Percentiles rank a stretch among this genome's conserved stretches.
These are phyloP conservation scores for Drosophila rellima DNA, from an alignment of 2,888 invertebrate genomes.

Conservation along the genomic window DNA sequence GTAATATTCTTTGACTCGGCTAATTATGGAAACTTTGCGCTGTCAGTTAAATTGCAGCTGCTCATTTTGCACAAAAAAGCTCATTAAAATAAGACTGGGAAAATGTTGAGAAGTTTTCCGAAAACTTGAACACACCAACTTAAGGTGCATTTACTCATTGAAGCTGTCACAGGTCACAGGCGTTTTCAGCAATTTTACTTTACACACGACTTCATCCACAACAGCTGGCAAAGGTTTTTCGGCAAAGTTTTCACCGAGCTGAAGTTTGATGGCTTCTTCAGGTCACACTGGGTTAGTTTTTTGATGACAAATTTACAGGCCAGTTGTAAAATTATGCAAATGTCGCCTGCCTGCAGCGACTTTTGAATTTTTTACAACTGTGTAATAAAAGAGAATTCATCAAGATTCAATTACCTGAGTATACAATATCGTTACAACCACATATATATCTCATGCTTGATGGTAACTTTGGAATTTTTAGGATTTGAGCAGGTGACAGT, in stretches of 20 bases:
- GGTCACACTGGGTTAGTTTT: conserved; percentile 42
- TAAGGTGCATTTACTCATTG: conserved; percentile 38
- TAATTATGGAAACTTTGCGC: conserved; percentile 58
- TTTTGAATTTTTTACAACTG: conserved; percentile 66
- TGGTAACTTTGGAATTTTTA: conserved; percentile 15
- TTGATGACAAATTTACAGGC: conserved; percentile 56
- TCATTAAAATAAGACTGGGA: conserved; percentile 67
- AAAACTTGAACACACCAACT: conserved; percentile 69
- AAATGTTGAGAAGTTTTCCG: conserved; percentile 39
- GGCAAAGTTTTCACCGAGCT: conserved; percentile 43
- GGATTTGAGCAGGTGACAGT: conserved; percentile 44
- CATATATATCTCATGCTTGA: conserved; percentile 5
- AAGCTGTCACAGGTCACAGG: conserved; percentile 15
- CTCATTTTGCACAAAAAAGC: conserved; percentile 60
- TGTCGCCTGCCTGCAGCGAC: conserved; percentile 30
- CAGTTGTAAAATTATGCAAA: conserved; percentile 69
- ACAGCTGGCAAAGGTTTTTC: conserved; percentile 54
- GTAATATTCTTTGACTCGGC: conserved; percentile 11
- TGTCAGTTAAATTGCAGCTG: conserved; percentile 49
- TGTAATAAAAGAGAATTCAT: conserved; percentile 67
- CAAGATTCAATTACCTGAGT: conserved; percentile 70
- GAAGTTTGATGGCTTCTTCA: conserved; percentile 59
- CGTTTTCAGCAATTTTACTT: conserved; percentile 23
- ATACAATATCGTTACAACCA: conserved; percentile 40
- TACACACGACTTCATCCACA: conserved; percentile 64